Conservation (phyloP, 1,140 invertebrate genomes). For the Papilio dardanus region DNA sequence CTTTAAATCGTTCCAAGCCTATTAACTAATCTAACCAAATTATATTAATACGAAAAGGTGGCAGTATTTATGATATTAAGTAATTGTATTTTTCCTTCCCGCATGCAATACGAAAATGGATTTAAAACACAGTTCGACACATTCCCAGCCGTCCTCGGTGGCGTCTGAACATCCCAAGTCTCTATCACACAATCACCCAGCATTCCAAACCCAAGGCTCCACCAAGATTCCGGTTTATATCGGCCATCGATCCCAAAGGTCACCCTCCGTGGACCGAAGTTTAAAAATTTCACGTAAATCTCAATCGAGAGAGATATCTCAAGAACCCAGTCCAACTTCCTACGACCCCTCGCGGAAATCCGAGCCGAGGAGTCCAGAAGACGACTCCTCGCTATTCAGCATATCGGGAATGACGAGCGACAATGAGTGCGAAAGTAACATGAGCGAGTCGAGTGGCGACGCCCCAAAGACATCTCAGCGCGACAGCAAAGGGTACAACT, state of each 20-base stretch:
- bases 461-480: constrained; percentile 79
- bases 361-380: constrained; percentile 81
- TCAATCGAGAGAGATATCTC: constrained; percentile 69
- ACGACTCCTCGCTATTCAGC: constrained; percentile 81
- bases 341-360: constrained; percentile 71
- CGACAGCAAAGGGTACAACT: constrained; percentile 76
- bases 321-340: constrained; percentile 76
- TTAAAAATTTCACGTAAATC: constrained; percentile 63
- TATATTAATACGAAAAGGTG: constrained; percentile 38
- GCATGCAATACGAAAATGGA: constrained; percentile 72
- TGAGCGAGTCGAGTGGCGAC: constrained; percentile 80
- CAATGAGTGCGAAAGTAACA: constrained; percentile 80
- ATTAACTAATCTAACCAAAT: constrained; percentile 27
- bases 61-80: constrained; percentile 47
- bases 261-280: constrained; percentile 67
- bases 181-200: constrained; percentile 75
- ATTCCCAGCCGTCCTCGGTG: constrained; percentile 82
- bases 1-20: constrained; percentile 22
- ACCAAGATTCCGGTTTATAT: constrained; percentile 79
- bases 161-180: constrained; percentile 76
- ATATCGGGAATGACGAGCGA: constrained; percentile 82
- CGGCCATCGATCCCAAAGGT: constrained; percentile 67
- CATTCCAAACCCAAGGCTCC: constrained; percentile 78
- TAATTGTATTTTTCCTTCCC: constrained; percentile 70
- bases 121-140: constrained; percentile 74